phyloP scores from a whole-genome alignment of 2,113 vertebrate genomes.

The Balaeniceps rex region DNA sequence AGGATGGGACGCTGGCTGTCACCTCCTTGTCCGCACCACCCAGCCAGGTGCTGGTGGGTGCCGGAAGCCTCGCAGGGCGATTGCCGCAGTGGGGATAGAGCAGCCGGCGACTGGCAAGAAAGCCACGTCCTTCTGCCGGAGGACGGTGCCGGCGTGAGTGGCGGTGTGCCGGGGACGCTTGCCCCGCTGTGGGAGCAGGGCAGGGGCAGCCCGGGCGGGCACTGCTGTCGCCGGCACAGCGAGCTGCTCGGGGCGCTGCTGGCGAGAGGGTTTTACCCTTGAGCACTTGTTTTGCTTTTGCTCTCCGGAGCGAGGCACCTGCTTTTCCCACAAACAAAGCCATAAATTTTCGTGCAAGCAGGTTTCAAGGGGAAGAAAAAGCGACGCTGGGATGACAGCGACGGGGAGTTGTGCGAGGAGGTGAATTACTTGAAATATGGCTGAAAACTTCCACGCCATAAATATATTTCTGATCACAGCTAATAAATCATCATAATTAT shows the following conservation, averaged over 20 bases:
- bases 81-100: accelerated
- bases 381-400: slow-evolving; percentile 17
- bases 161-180: background rate
- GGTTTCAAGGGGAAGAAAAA: slow-evolving; percentile 29
- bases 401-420: slow-evolving; percentile 13
- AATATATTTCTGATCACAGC: slow-evolving; percentile 47
- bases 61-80: accelerated
- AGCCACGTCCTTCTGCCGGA: background rate
- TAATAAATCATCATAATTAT: slow-evolving; percentile 62
- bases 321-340: slow-evolving; percentile 53
- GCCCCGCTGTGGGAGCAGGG: background rate
- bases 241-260: background rate
- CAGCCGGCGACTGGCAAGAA: background rate
- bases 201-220: background rate
- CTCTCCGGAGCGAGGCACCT: slow-evolving; percentile 51
- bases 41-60: accelerated
- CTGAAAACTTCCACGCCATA: slow-evolving; percentile 28
- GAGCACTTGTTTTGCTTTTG: slow-evolving; percentile 33
- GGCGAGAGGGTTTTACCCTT: background rate
- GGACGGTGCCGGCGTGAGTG: background rate
- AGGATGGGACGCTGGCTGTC: background rate
- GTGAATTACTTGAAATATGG: slow-evolving; percentile 57
- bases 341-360: slow-evolving; percentile 22
- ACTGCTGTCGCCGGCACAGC: accelerated
- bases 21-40: background rate